Evolutionary conservation across 2,888 invertebrate genomes (phyloP).

Genomic region (Dione juno): DNA sequence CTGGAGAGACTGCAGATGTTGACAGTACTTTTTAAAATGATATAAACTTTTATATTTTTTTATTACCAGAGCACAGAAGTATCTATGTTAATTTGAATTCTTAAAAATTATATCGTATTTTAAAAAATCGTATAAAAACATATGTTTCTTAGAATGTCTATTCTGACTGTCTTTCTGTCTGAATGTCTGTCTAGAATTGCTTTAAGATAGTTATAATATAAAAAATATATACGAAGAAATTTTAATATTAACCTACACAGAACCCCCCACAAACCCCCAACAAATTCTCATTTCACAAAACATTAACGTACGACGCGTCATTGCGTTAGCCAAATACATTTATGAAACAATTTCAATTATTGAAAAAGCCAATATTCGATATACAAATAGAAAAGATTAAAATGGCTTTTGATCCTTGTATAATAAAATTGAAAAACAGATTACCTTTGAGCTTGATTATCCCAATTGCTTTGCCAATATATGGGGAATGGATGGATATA

Average conservation of each 20-base stretch:
- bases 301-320: neutral
- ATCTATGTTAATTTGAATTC: too few species aligned
- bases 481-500: neutral
- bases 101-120: too few species aligned
- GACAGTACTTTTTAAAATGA: slow-evolving; percentile 15
- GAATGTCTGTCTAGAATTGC: too few species aligned
- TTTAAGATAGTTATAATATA: too few species aligned
- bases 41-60: neutral
- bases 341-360: slow-evolving; percentile 15
- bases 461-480: slow-evolving; percentile 20
- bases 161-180: too few species aligned
- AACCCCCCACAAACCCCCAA: neutral
- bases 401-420: slow-evolving; percentile 19
- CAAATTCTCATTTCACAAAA: too few species aligned
- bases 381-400: slow-evolving; percentile 17
- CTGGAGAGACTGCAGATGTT: slow-evolving; percentile 13
- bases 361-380: slow-evolving; percentile 12
- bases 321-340: neutral
- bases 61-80: neutral
- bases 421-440: slow-evolving; percentile 29
- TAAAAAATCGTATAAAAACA: too few species aligned
- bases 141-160: too few species aligned
- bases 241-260: too few species aligned
- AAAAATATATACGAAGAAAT: too few species aligned
- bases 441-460: slow-evolving; percentile 28